Evolutionary conservation across 2,113 vertebrate genomes (phyloP).

Genomic region (Pelecanoides urinatrix): DNA sequence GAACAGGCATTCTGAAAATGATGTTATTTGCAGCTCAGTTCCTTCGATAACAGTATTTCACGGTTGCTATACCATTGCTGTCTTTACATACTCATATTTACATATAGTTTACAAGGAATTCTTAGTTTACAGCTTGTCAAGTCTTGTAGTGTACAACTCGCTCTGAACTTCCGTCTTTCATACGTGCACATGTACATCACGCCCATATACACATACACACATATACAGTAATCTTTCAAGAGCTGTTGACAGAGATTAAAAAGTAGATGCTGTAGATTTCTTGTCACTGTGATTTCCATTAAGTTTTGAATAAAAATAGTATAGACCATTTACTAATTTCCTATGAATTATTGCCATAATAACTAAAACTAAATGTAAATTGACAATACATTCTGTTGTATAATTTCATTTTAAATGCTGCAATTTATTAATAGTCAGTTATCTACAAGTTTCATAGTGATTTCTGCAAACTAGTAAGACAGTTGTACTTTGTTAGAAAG

Average conservation of each 20-base stretch:
- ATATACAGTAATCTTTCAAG: not conserved
- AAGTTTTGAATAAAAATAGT: not conserved
- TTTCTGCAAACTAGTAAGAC: not conserved
- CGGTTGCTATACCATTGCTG: not conserved
- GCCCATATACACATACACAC: too few relatives aligned
- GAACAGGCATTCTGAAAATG: not conserved
- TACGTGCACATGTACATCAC: fast-evolving
- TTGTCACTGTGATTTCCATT: not conserved
- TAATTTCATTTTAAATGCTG: not conserved
- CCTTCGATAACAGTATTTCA: not conserved
- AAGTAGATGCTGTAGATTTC: not conserved
- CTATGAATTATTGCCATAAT: not conserved
- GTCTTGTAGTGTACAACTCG: fast-evolving
- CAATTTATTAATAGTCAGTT: not conserved
- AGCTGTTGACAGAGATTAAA: not conserved
- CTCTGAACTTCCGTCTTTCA: not conserved
- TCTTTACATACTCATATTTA: not conserved
- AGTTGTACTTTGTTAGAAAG: not conserved
- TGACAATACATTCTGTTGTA: not conserved
- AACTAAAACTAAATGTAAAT: not conserved
- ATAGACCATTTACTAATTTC: not conserved
- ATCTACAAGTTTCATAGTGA: not conserved
- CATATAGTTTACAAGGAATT: fast-evolving
- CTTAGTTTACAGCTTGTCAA: not conserved
- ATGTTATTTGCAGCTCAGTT: not conserved